Evolutionary conservation across 2,888 invertebrate species (phyloP).

Genomic region (Sylvicola cinctus): DNA sequence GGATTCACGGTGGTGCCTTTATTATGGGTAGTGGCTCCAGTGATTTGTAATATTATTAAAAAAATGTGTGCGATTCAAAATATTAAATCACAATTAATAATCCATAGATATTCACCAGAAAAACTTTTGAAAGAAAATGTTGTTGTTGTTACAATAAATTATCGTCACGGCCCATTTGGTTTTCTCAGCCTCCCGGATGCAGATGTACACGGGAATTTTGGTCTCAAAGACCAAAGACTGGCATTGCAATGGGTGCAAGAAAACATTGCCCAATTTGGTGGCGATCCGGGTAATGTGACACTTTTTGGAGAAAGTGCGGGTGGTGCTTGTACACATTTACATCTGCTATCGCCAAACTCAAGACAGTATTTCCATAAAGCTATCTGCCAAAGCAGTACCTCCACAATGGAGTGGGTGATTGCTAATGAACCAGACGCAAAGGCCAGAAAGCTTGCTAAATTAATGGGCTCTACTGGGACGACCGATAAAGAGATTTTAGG

Average conservation of each 20-base stretch:
- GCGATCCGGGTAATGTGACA: too few species aligned
- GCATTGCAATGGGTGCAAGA: too few species aligned
- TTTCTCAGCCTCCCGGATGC: slow-evolving; percentile 19
- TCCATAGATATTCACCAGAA: slow-evolving; percentile 16
- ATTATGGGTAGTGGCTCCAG: slow-evolving; percentile 17
- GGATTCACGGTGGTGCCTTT: slow-evolving; percentile 23
- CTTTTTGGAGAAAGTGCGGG: too few species aligned
- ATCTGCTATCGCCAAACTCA: too few species aligned
- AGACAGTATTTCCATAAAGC: slow-evolving; percentile 19
- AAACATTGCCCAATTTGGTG: too few species aligned
- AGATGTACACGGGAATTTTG: slow-evolving; percentile 20
- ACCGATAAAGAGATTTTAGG: slow-evolving; percentile 8
- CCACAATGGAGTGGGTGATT: slow-evolving; percentile 20
- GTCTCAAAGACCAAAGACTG: slow-evolving; percentile 24
- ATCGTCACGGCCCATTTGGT: slow-evolving; percentile 20
- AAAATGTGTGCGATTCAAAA: neutral
- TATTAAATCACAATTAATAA: neutral
- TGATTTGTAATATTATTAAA: slow-evolving; percentile 14
- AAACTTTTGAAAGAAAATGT: slow-evolving; percentile 19
- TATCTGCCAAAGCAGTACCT: slow-evolving; percentile 20
- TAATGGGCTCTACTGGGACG: slow-evolving; percentile 11
- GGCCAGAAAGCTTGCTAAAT: slow-evolving; percentile 13
- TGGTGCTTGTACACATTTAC: too few species aligned
- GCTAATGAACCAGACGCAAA: slow-evolving; percentile 13
- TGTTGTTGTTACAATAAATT: slow-evolving; percentile 20